Evolutionary conservation across 2,113 vertebrate species (phyloP).

Genomic region (Charadrius vociferus): DNA sequence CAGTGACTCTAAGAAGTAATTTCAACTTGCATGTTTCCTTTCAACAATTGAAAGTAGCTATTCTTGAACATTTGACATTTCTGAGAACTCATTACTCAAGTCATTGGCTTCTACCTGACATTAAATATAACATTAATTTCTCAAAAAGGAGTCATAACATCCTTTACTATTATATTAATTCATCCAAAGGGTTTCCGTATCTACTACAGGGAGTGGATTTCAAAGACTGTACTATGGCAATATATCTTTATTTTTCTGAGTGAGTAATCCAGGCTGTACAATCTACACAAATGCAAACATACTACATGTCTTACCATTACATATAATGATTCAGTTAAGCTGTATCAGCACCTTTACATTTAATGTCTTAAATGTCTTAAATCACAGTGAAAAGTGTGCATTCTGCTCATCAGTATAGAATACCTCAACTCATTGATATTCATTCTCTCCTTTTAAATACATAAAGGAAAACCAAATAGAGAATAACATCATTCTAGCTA

Average conservation of each 20-base stretch:
- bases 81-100: neutral
- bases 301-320: neutral
- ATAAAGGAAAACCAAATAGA: neutral
- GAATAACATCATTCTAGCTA: neutral
- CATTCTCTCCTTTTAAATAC: neutral
- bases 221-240: neutral
- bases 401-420: neutral
- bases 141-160: neutral
- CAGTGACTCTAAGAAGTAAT: neutral
- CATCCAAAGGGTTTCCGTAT: neutral
- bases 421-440: neutral
- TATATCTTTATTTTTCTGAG: neutral
- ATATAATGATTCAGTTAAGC: neutral
- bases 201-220: neutral
- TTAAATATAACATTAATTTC: neutral
- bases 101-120: neutral
- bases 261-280: neutral
- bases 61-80: neutral
- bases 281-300: neutral
- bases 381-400: neutral
- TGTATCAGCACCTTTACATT: neutral
- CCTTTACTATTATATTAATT: neutral
- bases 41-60: neutral
- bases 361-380: neutral
- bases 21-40: neutral